Base-by-base conservation (phyloP, 1,140 invertebrate species). In the Caligus rogercresseyi region DNA sequence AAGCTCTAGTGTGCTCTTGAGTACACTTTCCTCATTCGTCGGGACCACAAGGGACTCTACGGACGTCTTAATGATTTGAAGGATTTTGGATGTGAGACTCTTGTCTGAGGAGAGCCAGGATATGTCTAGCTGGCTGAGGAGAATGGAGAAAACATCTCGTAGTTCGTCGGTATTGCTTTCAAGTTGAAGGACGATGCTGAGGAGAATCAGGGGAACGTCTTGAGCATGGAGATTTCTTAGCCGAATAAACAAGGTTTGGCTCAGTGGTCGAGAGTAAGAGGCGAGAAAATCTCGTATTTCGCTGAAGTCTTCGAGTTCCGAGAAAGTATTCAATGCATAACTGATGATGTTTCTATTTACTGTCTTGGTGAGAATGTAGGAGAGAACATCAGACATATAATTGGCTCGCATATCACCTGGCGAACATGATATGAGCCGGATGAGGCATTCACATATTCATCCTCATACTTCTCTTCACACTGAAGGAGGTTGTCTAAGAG, bases 61-160 rank as follows among this genome's bases (percentile, higher is more conserved):
- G 31, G 31, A 43, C n/a, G 31, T n/a, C n/a, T 43, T 11, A 24
- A 60, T 60, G 57, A 60, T 43, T n/a, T 25, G 16, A 14, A 60
- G 20, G 24, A 60, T 60, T 25, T 60, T 43, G 18, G 57, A 31
- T 15, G 57, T 60, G 24, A 60, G 24, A 4, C 20, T 24, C 18
- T 26, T 60, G 20, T 60, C 26, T n/a, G 26, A n/a, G 43, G 21
- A 18, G 15, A 60, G 23, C 57, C 57, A 60, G 15, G 57, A 60
- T 3, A 60, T 26, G 21, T 60, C 57, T 15, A 60, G 24, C 51
- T 60, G 57, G 23, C 26, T 18, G 15, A 60, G 26, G 14, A 60
- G 24, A 4, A 16, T 14, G 13, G 7, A 16, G 24, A 60, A 26
- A 25, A 25, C 57, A 60, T 60, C 57, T 2, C 57, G 14, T 21